Base-by-base conservation (phyloP, 2,888 invertebrate genomes). In the Patella caerulea region DNA sequence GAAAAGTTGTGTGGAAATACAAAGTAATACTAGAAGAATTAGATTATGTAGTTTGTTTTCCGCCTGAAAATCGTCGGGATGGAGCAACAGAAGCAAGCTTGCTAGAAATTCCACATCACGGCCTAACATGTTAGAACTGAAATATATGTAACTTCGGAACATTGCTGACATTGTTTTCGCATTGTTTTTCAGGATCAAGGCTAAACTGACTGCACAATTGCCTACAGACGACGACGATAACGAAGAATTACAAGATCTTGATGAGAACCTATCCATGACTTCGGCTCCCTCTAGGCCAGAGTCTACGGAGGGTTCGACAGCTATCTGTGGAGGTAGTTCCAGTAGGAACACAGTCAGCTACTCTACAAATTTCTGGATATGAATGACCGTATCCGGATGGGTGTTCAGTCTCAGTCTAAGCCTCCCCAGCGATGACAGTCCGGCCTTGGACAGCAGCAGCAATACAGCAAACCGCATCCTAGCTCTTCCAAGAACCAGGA, bases 311-410 rank as follows among this genome's bases (percentile, higher is more conserved):
- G 14, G 29, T 76, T 78, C 3, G 78, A 72, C 59, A 71, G 52
- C 45, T 34, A 53, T n/a, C 65, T 78, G 73, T 78, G 72, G 78
- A 24, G 78, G 19, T 76, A 73, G 65, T 78, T 76, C 54, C 78
- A 78, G 69, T 29, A 69, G 54, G 75, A 78, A 7, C 78, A 78
- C 71, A 55, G 29, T 54, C 69, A 74, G 71, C 73, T 77, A 19
- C 77, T 77, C 19, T 73, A 73, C 54, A 73, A 70, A 69, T 77
- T 69, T 54, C 52, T 77, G 19, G 77, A 73, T 29, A 53, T 77
- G n/a, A 73, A 77, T 59, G 73, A 77, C 54, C 53, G 19, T 45
- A 69, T 52, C 75, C 70, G 24, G 19, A 54, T 45, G 17, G 29
- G 34, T 12, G 71, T 19, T 45, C 34, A 29, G 34, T 59, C 5